These are phyloP conservation scores for Chaenodraco wilsoni DNA, from an alignment of 2,797 vertebrate species.

Conservation along the genomic window DNA sequence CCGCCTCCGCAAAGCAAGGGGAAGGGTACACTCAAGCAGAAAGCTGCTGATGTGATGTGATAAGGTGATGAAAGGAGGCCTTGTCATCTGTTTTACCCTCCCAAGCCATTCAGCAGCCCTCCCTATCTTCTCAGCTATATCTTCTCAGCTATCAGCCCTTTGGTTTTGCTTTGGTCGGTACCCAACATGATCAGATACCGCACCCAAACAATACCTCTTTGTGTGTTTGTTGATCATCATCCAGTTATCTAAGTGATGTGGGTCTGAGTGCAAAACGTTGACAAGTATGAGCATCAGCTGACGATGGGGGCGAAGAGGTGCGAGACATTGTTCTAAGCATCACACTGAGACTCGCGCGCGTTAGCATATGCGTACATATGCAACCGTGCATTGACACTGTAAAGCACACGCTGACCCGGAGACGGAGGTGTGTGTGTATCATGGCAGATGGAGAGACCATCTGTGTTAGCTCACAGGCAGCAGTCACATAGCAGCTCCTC, in stretches of 20 bases:
- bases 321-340: conserved; percentile 50
- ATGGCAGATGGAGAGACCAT: conserved; percentile 72
- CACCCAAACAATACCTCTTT: conserved; percentile 42
- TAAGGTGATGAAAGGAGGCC: conserved; percentile 68
- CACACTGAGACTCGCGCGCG: neutral
- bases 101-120: conserved; percentile 10
- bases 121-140: conserved; percentile 37
- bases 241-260: conserved; percentile 12
- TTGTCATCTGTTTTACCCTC: conserved; percentile 52
- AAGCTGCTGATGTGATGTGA: conserved; percentile 65
- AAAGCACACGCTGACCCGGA: conserved; percentile 52
- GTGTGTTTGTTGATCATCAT: conserved; percentile 17
- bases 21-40: conserved; percentile 32
- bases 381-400: conserved; percentile 24
- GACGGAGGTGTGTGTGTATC: conserved; percentile 59
- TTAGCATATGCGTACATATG: conserved; percentile 2
- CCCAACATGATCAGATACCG: conserved; percentile 57
- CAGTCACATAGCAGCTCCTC: conserved; percentile 38
- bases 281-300: neutral
- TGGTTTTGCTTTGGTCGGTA: conserved; percentile 21
- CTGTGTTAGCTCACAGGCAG: conserved; percentile 67
- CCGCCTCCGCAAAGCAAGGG: conserved; percentile 17
- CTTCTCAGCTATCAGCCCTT: conserved; percentile 28
- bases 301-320: conserved; percentile 37
- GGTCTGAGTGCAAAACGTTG: conserved; percentile 26